Evolutionary conservation across 1,140 invertebrate genomes (phyloP).

Genomic region (Carcinoscorpius rotundicauda): DNA sequence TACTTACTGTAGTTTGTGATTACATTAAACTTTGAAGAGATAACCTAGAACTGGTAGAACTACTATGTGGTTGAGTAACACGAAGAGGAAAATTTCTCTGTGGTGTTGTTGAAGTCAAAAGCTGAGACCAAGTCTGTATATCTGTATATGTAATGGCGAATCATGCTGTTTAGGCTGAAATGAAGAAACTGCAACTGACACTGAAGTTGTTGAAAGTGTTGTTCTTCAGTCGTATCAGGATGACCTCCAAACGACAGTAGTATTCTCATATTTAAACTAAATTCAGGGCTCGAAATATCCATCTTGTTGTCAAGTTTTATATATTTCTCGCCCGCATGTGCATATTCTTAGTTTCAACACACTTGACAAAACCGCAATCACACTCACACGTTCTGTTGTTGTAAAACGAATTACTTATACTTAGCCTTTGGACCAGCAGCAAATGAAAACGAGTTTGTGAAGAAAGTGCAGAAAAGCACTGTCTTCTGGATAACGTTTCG

Average conservation of each 20-base stretch:
- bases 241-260: conserved; percentile 14
- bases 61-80: conserved; percentile 18
- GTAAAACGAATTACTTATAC: too few species aligned
- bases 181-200: conserved; percentile 24
- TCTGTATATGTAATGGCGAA: neutral
- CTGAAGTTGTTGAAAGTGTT: conserved; percentile 23
- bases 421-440: too few species aligned
- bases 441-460: too few species aligned
- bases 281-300: conserved; percentile 13
- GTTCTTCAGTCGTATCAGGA: conserved; percentile 21
- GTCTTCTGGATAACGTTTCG: too few species aligned
- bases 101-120: neutral
- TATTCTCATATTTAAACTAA: conserved; percentile 16
- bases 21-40: conserved; percentile 66
- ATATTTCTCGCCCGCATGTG: too few species aligned
- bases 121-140: neutral
- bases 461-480: too few species aligned
- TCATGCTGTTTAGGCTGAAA: conserved; percentile 23
- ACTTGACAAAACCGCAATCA: too few species aligned
- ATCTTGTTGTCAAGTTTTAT: too few species aligned
- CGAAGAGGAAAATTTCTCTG: conserved; percentile 13
- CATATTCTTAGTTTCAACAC: too few species aligned
- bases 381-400: too few species aligned
- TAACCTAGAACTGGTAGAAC: conserved; percentile 16
- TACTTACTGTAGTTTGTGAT: conserved; percentile 67